These are phyloP conservation scores for Suillia variegata DNA, from an alignment of 2,888 invertebrate genomes.

Conservation along the genomic window DNA sequence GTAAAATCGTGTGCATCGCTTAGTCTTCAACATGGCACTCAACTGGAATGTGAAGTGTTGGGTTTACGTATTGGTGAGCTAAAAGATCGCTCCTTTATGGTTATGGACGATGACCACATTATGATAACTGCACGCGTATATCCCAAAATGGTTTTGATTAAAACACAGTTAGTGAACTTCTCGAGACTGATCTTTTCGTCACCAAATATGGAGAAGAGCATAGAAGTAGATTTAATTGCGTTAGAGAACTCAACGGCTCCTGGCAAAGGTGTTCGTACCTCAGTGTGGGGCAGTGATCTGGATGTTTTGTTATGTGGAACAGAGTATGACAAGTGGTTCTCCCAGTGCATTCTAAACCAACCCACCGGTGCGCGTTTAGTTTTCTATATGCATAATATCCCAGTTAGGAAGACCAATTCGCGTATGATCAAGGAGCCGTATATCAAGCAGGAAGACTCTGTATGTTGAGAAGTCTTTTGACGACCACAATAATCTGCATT, in stretches of 20 bases:
- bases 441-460: slow-evolving; percentile 43
- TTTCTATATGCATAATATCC: slow-evolving; percentile 65
- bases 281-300: slow-evolving; percentile 67
- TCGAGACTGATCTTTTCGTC: slow-evolving; percentile 65
- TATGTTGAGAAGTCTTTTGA: slow-evolving; percentile 31
- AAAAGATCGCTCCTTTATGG: slow-evolving; percentile 54
- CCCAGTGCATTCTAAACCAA: slow-evolving; percentile 61
- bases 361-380: slow-evolving; percentile 65
- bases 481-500: background rate
- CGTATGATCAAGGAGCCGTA: slow-evolving; percentile 44
- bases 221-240: slow-evolving; percentile 57
- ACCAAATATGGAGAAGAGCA: slow-evolving; percentile 65
- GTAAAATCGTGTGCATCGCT: slow-evolving; percentile 53
- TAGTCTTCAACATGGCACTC: slow-evolving; percentile 26
- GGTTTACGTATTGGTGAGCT: slow-evolving; percentile 44
- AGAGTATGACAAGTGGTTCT: slow-evolving; percentile 75
- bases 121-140: slow-evolving; percentile 53
- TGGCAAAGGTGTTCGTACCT: slow-evolving; percentile 55
- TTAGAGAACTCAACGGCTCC: slow-evolving; percentile 46
- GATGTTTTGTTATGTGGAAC: slow-evolving; percentile 76
- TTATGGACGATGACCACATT: slow-evolving; percentile 46
- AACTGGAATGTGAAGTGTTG: slow-evolving; percentile 46
- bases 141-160: slow-evolving; percentile 50
- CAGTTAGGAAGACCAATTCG: slow-evolving; percentile 45
- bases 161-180: slow-evolving; percentile 39